Base-by-base conservation (phyloP, 2,888 invertebrate genomes). In the Lasius fuliginosus region DNA sequence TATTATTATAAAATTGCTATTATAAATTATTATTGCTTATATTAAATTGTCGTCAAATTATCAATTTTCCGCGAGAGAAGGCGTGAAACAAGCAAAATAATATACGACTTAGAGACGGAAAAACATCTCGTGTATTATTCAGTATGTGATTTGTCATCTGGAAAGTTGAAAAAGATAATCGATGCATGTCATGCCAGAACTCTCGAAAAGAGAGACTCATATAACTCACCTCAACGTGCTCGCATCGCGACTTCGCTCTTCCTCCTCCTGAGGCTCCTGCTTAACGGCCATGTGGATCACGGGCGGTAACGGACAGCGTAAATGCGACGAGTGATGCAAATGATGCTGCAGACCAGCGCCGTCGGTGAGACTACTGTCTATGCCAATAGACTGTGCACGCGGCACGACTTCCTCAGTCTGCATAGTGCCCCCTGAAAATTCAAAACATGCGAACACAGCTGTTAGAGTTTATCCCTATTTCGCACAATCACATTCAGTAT, bases 401-500 rank as follows among this genome's bases (percentile, higher is more conserved):
- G 94, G 93, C 93, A 93, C 94, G 92, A 94, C 93, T 93, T 95
- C 95, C 93, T 95, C 95, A 91, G 94, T 95, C 93, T 95, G 95
- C 95, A 95, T 95, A 95, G 95, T 95, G 94, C 94, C 95, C 94
- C 94, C 95, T 95, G 90, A 40, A 89, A 76, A 69, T 53, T 67
- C 3, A 46, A 84, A 23, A 46, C 33, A 53, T 71, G 58, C 56
- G 11, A 15, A 11, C 27, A 1, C 27, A 1, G 18, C 9, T 58
- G 3, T 69, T 23, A n/a, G 42, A 82, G 18, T 33, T 30, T 33
- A 42, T 58, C 15, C 33, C 33, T 23, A n/a, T 12, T 12, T 77
- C 6, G 23, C 36, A 5, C 15, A 1, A 36, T 0, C 18, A 49
- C 53, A n/a, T n/a, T 8, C n/a, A n/a, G 49, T 4, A 49, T 49